Conservation (phyloP, 2,113 vertebrate genomes). For the Coptodon bakossiorum region DNA sequence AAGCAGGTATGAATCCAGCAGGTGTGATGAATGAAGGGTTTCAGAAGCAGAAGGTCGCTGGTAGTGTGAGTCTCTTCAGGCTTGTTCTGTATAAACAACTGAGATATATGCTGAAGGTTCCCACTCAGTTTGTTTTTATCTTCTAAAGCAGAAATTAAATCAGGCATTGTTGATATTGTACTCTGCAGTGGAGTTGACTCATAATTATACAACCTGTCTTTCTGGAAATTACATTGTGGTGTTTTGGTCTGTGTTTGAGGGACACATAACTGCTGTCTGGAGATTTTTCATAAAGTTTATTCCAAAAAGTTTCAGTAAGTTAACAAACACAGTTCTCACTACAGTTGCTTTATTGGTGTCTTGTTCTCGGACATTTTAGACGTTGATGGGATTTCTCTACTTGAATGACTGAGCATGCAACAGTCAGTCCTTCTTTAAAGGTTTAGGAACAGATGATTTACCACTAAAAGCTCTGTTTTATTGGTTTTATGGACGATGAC, state of each 20-base stretch:
- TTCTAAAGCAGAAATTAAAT: not conserved
- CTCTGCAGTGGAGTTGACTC: not conserved
- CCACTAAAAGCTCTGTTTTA: not conserved
- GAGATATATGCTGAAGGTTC: not conserved
- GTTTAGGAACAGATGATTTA: not conserved
- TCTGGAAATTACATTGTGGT: not conserved
- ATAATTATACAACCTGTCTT: not conserved
- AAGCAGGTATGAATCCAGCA: not conserved
- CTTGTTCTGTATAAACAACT: not conserved
- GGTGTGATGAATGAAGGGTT: not conserved
- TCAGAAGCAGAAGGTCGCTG: not conserved
- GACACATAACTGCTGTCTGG: not conserved
- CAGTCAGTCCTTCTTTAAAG: not conserved
- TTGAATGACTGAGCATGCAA: not conserved
- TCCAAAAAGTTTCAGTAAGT: not conserved
- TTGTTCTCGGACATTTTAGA: not conserved
- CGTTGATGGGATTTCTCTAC: not conserved
- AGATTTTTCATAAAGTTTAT: not conserved
- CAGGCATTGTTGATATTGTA: not conserved
- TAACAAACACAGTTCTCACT: not conserved
- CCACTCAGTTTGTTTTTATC: not conserved
- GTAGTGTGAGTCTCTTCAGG: not conserved
- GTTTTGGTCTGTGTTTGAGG: not conserved
- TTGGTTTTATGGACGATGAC: not conserved
- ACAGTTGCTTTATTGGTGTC: not conserved